Conservation (phyloP, 2,888 invertebrate genomes). For the Torymus aiolomorphi region DNA sequence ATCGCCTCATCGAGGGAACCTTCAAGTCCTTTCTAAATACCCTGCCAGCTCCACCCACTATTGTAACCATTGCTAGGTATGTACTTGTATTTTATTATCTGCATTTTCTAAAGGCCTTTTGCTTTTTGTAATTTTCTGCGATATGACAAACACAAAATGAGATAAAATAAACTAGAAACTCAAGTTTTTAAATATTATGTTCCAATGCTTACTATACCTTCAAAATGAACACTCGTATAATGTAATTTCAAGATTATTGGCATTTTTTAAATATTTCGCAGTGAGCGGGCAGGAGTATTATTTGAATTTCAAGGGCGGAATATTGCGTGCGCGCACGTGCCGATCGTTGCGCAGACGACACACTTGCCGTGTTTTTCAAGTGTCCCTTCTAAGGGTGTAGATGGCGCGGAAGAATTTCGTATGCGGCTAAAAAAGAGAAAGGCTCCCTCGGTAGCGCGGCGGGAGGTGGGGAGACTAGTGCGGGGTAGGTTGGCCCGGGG, state of each 20-base stretch:
- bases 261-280: not conserved
- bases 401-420: slow-evolving; percentile 63
- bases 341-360: slow-evolving; percentile 42
- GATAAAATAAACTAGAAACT: too few species aligned
- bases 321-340: slow-evolving; percentile 28
- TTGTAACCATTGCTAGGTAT: slow-evolving; percentile 85
- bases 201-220: not conserved
- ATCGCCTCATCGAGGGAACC: slow-evolving; percentile 78
- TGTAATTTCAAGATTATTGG: not conserved
- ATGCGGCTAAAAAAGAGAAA: slow-evolving; percentile 61
- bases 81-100: not conserved
- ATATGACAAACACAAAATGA: too few species aligned
- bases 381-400: slow-evolving; percentile 57
- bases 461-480: slow-evolving; percentile 47
- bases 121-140: too few species aligned
- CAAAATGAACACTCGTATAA: not conserved
- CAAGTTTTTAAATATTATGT: too few species aligned
- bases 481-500: slow-evolving; percentile 62
- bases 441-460: slow-evolving; percentile 50
- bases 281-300: not conserved
- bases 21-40: slow-evolving; percentile 80
- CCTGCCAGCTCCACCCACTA: slow-evolving; percentile 81
- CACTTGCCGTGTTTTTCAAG: slow-evolving; percentile 50
- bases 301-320: slow-evolving; percentile 19
- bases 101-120: too few species aligned